These are phyloP conservation scores for Urechis unicinctus DNA, from an alignment of 2,888 invertebrate species.

Conservation along the genomic window DNA sequence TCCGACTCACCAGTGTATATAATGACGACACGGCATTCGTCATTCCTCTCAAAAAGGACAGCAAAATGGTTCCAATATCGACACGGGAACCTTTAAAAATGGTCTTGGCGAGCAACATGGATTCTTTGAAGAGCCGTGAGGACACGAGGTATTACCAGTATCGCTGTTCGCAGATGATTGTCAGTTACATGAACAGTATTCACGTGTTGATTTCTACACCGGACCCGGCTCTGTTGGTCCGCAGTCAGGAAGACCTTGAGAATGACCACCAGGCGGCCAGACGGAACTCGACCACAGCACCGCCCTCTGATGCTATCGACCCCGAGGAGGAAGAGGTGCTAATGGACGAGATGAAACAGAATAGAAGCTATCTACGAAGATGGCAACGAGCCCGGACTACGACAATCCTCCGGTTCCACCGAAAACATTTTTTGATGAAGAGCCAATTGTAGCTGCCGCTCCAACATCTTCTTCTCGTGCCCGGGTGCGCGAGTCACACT, in stretches of 20 bases:
- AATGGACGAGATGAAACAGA: conserved; percentile 85
- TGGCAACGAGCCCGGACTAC: too few species aligned
- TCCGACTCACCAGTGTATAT: conserved; percentile 41
- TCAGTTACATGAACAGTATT: conserved; percentile 46
- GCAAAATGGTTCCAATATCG: conserved; percentile 70
- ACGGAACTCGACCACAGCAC: conserved; percentile 8
- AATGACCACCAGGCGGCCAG: background rate
- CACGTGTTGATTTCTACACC: conserved; percentile 40
- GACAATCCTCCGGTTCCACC: too few species aligned
- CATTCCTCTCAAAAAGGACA: conserved; percentile 36
- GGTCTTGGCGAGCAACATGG: conserved; percentile 54
- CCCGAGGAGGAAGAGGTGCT: conserved; percentile 64
- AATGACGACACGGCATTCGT: conserved; percentile 44
- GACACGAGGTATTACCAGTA: conserved; percentile 26
- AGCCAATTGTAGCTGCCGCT: too few species aligned
- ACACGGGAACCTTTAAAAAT: conserved; percentile 79
- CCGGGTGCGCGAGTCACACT: too few species aligned
- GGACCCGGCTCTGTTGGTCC: conserved; percentile 16
- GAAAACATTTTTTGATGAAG: too few species aligned
- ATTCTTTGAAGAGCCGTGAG: conserved; percentile 27
- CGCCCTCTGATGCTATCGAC: conserved; percentile 20
- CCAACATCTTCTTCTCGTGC: too few species aligned
- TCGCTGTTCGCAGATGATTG: conserved; percentile 37
- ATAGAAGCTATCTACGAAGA: too few species aligned
- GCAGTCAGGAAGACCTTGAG: conserved; percentile 1